phyloP scores from a whole-genome alignment of 2,797 vertebrate genomes.

The Clarias platycephalus region DNA sequence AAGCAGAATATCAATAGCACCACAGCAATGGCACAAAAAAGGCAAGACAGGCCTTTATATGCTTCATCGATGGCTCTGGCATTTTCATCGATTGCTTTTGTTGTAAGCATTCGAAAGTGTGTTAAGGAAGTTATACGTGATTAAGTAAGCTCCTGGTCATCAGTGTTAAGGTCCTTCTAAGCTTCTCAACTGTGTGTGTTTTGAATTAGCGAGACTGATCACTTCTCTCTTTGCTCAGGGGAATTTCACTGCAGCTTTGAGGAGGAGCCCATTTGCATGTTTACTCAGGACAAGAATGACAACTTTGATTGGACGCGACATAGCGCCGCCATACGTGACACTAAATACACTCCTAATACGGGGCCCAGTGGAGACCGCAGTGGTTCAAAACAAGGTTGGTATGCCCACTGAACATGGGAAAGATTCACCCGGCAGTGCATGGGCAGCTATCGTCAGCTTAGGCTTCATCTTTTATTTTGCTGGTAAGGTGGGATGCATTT shows the following conservation, averaged over 20 bases:
- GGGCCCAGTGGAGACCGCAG: constrained; percentile 89
- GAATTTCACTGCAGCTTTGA: constrained; percentile 98
- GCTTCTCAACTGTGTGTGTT: constrained; percentile 9
- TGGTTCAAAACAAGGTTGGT: constrained; percentile 92
- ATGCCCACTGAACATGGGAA: not conserved
- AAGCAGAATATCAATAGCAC: constrained; percentile 65
- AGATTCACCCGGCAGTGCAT: not conserved
- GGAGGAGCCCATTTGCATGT: constrained; percentile 94
- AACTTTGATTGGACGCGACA: constrained; percentile 97
- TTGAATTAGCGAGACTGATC: not conserved
- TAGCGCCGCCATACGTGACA: constrained; percentile 92
- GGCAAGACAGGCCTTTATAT: constrained; percentile 26
- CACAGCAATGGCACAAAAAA: constrained; percentile 5
- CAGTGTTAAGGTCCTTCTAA: not conserved
- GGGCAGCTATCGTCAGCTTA: not conserved
- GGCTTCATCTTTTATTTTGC: constrained; percentile 37
- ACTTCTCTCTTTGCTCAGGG: constrained; percentile 68
- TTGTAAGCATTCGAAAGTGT: constrained; percentile 32
- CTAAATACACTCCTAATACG: constrained; percentile 96
- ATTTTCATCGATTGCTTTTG: constrained; percentile 32
- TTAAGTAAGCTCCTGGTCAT: constrained; percentile 32
- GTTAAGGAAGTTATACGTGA: constrained; percentile 29
- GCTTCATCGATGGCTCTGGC: not conserved
- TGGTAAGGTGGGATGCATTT: constrained; percentile 26
- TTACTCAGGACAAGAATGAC: constrained; percentile 96